Evolutionary conservation across 1,140 invertebrate species (phyloP), one percentile per base, ranked within the genome.

Genomic region (Papilio xuthus): DNA sequence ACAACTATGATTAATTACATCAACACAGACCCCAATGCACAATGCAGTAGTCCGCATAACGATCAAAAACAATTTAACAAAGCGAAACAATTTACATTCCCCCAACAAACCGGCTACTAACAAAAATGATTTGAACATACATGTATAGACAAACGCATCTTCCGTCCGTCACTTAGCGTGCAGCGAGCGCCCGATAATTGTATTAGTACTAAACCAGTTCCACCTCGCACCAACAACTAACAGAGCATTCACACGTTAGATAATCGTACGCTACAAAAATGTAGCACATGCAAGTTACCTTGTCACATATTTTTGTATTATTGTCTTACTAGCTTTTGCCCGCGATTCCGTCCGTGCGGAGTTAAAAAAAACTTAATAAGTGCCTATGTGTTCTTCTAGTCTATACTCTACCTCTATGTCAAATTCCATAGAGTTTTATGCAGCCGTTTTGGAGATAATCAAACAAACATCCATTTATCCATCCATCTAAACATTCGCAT

Each of bases 171-270:
- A 84, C 82, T 83, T 82, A 86, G 82, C 81, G 73, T 82, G 78
- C 60, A 79, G 78, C 81, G 80, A 47, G 74, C 56, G 83, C 20
- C 28, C 82, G 83, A 86, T 88, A 88, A 88, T 84, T 88, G 80
- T 80, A 84, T 86, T 88, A 88, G 84, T 81, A 47, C 12, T 69
- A 73, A 86, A 87, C 84, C 81, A 79, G 83, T 84, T 83, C 78
- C 70, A 72, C 37, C 41, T 72, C 70, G 70, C 41, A 41, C 32
- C 41, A 37, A 67, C n/a, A 28, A 28, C 56, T 23, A 28, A 67
- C 32, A 41, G 32, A 20, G 32, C 69, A 7, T 71, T 70, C 67
- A 63, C 60, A 63, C 60, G 60, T 63, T 63, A 63, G 23, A 63
- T 60, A 23, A 60, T 60, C 56, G 26, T 26, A 63, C 12, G n/a